phyloP scores from a whole-genome alignment of 2,113 vertebrate genomes.

The Enhydra lutris region DNA sequence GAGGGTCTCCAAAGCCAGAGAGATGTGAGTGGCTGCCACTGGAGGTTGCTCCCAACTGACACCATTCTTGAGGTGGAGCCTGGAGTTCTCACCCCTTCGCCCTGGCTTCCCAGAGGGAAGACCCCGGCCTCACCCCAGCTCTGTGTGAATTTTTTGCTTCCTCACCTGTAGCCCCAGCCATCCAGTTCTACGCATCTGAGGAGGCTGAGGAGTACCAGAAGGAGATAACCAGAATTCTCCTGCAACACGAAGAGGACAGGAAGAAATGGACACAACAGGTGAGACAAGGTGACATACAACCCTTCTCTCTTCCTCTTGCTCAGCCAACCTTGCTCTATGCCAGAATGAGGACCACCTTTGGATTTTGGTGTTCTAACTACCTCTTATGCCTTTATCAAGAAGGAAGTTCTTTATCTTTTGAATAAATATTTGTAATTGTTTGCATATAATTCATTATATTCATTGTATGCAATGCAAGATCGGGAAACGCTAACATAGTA shows the following conservation, averaged over 20 bases:
- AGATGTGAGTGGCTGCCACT: neutral
- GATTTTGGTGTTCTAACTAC: neutral
- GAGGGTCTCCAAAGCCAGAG: neutral
- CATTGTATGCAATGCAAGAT: neutral
- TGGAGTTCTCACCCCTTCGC: neutral
- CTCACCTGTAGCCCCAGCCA: neutral
- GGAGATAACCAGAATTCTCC: slow-evolving; percentile 25
- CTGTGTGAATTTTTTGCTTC: neutral
- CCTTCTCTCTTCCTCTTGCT: neutral
- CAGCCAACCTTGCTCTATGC: neutral
- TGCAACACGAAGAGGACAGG: slow-evolving; percentile 67
- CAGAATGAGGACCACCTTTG: neutral
- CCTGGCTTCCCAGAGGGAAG: neutral
- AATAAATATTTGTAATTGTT: neutral
- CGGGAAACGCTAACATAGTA: neutral
- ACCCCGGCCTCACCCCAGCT: neutral
- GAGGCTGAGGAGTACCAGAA: slow-evolving; percentile 17
- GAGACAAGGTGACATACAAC: slow-evolving; percentile 18
- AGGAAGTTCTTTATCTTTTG: neutral
- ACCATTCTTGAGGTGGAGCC: neutral
- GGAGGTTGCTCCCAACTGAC: neutral
- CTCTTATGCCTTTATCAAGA: neutral
- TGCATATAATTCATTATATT: neutral
- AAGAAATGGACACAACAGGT: slow-evolving; percentile 40
- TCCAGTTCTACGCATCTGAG: neutral